phyloP scores from a whole-genome alignment of 2,888 invertebrate genomes.

The Geophilus truncorum region DNA sequence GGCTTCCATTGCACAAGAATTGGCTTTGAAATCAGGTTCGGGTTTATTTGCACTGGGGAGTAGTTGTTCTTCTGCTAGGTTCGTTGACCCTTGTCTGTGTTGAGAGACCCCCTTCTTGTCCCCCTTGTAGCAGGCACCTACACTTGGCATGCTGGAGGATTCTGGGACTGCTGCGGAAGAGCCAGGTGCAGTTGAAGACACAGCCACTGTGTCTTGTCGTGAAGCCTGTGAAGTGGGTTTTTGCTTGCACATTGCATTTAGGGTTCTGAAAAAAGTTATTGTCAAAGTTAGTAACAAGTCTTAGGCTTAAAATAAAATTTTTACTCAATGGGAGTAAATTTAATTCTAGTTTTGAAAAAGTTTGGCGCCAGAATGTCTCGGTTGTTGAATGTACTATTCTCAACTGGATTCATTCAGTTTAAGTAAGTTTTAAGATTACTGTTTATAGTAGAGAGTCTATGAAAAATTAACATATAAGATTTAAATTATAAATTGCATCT shows the following conservation, averaged over 20 bases:
- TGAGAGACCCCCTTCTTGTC: neutral
- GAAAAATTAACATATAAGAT: too few species aligned
- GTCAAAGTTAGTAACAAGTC: too few species aligned
- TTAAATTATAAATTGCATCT: too few species aligned
- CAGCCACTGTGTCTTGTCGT: neutral
- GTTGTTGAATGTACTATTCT: too few species aligned
- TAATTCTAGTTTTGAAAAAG: too few species aligned
- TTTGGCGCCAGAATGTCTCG: too few species aligned
- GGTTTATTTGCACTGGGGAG: neutral
- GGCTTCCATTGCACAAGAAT: neutral
- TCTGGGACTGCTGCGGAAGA: neutral
- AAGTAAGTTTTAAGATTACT: too few species aligned
- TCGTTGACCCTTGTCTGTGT: neutral
- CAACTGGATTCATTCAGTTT: too few species aligned
- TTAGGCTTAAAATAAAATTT: too few species aligned
- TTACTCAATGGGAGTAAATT: too few species aligned
- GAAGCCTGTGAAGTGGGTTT: neutral
- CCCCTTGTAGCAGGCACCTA: neutral
- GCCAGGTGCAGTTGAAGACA: neutral
- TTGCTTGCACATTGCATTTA: conserved; percentile 20
- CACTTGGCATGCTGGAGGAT: neutral
- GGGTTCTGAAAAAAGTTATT: neutral
- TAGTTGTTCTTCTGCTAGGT: neutral
- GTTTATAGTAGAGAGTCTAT: too few species aligned
- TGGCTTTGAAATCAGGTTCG: neutral